Base-by-base conservation (phyloP, 2,888 invertebrate species). In the Matsumyia berberina region DNA sequence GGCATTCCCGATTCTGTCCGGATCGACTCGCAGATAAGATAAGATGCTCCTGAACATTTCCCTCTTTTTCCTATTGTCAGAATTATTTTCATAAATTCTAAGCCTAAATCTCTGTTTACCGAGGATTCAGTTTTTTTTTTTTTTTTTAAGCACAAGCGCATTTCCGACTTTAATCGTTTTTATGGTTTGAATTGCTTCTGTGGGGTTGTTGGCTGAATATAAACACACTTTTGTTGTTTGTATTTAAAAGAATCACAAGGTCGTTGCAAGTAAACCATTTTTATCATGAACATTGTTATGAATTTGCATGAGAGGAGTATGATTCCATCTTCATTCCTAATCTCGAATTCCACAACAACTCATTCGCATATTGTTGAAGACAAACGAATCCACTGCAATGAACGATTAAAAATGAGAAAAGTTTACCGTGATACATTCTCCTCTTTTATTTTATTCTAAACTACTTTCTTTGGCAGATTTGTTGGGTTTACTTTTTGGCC, bases 141-240 rank as follows among this genome's bases (percentile, higher is more conserved):
- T 44, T 42, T 64, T 31, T 60, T 42, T 42, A 42, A 42, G 44
- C 44, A 74, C 55, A 74, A 74, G 64, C 55, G 17, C 39, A 64
- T 35, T 55, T 58, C 11, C 24, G 8, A 55, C 46, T 46, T 24
- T 64, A 55, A 55, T 53, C 17, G 35, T 74, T 74, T 44, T 29
- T 62, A 53, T 55, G 33, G 55, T 44, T 46, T 64, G 37, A 19
- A 62, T 33, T 8, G 8, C 42, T 62, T 58, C 19, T 49, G 5
- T 35, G 62, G 4, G 37, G 49, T 12, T 53, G 31, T 31, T 19
- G 35, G 24, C 0, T 72, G 11, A 5, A 31, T n/a, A 2, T 35
- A 35, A 19, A 31, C 29, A 51, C 35, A 24, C 24, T 66, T 35
- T n/a, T 66, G 64, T 42, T 60, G 67, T 37, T 12, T 67, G 11